Conservation (phyloP, 2,888 invertebrate genomes). For the Melitaea athalia region DNA sequence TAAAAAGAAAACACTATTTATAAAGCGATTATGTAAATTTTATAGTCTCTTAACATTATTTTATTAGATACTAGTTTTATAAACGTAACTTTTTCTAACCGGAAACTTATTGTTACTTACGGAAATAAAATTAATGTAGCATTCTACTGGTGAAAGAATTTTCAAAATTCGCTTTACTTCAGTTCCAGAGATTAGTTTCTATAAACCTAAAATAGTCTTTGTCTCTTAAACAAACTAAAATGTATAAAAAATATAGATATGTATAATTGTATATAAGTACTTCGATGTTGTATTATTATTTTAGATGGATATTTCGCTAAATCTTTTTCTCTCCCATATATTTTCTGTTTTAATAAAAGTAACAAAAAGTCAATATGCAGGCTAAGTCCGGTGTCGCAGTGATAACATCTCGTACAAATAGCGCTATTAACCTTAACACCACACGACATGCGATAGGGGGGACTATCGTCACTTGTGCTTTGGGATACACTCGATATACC, state of each 20-base stretch:
- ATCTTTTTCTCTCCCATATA: conserved; percentile 13
- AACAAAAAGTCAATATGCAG: conserved; percentile 29
- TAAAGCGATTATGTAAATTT: neutral
- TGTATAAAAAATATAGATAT: too few species aligned
- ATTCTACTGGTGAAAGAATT: too few species aligned
- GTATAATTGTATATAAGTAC: too few species aligned
- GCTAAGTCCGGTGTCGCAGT: conserved; percentile 40
- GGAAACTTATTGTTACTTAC: too few species aligned
- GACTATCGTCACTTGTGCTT: conserved; percentile 16
- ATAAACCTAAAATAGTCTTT: too few species aligned
- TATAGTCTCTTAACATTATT: neutral
- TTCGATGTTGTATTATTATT: neutral
- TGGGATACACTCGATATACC: neutral
- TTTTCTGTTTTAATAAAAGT: conserved; percentile 26
- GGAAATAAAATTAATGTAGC: too few species aligned
- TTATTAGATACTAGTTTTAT: neutral
- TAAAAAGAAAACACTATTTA: neutral
- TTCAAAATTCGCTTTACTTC: too few species aligned
- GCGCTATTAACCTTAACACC: conserved; percentile 76
- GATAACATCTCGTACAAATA: conserved; percentile 77
- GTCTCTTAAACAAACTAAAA: too few species aligned
- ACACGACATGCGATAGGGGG: conserved; percentile 57
- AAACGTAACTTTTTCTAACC: too few species aligned
- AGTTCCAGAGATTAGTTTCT: too few species aligned
- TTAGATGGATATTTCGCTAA: neutral